A percentile compares a stretch with the other conserved stretches of the same genome.
Evolutionary conservation across 30 jellyfish, hydroid and myxozoan species (phyloP).

Genomic region (Mastigias papua): DNA sequence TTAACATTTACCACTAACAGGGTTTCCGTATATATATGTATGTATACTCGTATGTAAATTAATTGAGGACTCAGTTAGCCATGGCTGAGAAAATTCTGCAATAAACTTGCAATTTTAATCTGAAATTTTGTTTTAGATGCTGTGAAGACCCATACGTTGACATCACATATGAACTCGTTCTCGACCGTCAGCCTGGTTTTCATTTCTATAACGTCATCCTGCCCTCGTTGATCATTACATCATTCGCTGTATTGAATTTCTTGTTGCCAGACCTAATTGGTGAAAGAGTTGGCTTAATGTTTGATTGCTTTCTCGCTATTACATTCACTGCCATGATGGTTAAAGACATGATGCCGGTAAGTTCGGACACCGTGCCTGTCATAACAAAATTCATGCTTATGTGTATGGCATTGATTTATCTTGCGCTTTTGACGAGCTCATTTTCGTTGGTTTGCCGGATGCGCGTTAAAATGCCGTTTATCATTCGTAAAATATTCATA

Average conservation of each 20-base stretch:
- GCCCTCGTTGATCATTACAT: conserved; percentile 73
- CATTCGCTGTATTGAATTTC: conserved; percentile 68
- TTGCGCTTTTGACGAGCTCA: conserved; percentile 47
- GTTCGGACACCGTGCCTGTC: conserved; percentile 72
- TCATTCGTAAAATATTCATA: conserved; percentile 35
- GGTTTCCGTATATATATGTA: too few relatives aligned
- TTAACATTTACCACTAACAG: too few relatives aligned
- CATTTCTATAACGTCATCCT: conserved; percentile 71
- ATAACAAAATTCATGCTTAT: conserved; percentile 75
- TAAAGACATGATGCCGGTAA: conserved; percentile 80
- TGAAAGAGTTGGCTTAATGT: conserved; percentile 76
- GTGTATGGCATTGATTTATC: conserved; percentile 65
- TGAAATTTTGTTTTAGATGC: conserved; percentile 76
- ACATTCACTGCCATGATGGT: conserved; percentile 83
- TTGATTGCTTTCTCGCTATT: conserved; percentile 74
- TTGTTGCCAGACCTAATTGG: conserved; percentile 80
- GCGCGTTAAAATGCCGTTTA: conserved; percentile 36
- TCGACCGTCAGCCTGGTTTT: conserved; percentile 80
- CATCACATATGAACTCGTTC: conserved; percentile 49
- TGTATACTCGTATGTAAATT: too few relatives aligned
- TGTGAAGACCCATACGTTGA: conserved; percentile 69
- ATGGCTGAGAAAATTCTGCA: too few relatives aligned
- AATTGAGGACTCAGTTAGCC: too few relatives aligned
- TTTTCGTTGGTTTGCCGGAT: conserved; percentile 50
- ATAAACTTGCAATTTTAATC: too few relatives aligned